Conservation (phyloP, 2,113 vertebrate genomes). For the Mesoclemmys tuberculata region DNA sequence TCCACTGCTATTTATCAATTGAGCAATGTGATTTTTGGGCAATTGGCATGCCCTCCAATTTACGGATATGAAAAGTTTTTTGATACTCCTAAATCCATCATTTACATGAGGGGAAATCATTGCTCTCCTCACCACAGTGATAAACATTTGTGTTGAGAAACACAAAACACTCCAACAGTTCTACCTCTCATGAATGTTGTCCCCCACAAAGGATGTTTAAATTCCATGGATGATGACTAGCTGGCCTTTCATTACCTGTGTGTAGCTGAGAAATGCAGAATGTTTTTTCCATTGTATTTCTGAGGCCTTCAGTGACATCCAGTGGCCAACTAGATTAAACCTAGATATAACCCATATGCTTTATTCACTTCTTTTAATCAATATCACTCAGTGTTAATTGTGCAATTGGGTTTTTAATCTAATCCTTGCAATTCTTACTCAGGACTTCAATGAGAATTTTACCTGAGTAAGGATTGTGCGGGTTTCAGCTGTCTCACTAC, state of each 20-base stretch:
- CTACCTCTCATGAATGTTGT: neutral
- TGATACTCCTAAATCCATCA: neutral
- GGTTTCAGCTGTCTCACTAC: rapidly evolving
- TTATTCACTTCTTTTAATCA: neutral
- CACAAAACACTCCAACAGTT: neutral
- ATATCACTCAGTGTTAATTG: neutral
- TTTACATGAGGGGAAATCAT: neutral
- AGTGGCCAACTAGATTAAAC: conserved; percentile 71
- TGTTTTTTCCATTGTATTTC: conserved; percentile 55
- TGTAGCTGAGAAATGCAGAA: neutral
- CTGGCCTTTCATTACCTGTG: conserved; percentile 20
- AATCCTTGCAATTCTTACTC: neutral
- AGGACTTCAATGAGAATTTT: neutral
- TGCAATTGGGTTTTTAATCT: neutral
- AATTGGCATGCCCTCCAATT: neutral
- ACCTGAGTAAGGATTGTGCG: neutral
- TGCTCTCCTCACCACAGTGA: neutral
- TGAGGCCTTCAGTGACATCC: conserved; percentile 78
- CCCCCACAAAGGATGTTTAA: neutral
- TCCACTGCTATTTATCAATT: neutral
- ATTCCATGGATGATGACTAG: neutral
- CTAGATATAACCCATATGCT: conserved; percentile 44
- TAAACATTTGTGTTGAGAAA: neutral
- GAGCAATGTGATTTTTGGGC: neutral
- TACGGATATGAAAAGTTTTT: neutral